A percentile compares a stretch with the other conserved stretches of the same genome.
Conservation (phyloP, 2,113 vertebrate species). For the Pelodiscus sinensis region DNA sequence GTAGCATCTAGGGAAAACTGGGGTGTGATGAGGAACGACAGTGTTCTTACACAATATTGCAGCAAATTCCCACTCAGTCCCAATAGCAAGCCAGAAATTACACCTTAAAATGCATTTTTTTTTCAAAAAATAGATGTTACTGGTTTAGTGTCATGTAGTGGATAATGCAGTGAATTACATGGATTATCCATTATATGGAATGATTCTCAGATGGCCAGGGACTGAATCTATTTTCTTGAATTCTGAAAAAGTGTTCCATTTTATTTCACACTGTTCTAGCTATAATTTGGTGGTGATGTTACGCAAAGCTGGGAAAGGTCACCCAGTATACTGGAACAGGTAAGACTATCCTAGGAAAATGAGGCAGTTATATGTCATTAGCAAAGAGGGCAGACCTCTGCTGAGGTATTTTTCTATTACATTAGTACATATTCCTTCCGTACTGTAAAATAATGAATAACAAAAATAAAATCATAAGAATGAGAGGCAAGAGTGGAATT, state of each 20-base stretch:
- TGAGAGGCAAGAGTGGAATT: background rate
- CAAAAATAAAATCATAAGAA: background rate
- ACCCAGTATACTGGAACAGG: background rate
- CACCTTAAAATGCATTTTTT: background rate
- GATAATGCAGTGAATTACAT: background rate
- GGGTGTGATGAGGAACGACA: too few species aligned
- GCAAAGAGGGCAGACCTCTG: background rate
- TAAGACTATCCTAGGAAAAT: background rate
- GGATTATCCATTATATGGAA: too few species aligned
- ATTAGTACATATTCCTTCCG: background rate
- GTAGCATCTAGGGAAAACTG: too few species aligned
- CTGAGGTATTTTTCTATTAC: background rate
- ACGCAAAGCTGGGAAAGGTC: background rate
- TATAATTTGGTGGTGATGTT: background rate
- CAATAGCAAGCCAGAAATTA: background rate
- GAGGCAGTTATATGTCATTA: background rate
- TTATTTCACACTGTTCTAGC: background rate
- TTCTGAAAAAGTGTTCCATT: background rate
- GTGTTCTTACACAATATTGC: too few species aligned
- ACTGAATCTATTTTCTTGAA: background rate
- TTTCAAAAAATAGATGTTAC: background rate
- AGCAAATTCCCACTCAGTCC: too few species aligned
- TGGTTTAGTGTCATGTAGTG: background rate
- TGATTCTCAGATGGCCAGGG: background rate
- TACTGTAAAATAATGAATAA: background rate